Conservation (phyloP, 1,140 invertebrate genomes). For the Drosophila miranda region DNA sequence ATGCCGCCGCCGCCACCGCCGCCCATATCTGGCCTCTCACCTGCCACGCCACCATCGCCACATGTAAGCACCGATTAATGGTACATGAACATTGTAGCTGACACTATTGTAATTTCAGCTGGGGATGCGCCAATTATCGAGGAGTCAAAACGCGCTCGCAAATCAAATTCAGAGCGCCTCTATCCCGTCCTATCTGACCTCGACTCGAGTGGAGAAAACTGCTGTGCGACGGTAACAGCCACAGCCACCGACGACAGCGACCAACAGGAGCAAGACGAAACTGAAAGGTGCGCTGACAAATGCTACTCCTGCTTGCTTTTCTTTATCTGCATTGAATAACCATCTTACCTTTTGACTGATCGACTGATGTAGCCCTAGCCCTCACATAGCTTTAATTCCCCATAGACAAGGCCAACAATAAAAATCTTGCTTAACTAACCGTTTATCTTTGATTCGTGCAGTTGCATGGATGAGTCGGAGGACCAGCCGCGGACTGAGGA, state of each 20-base stretch:
- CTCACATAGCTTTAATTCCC: conserved; percentile 58
- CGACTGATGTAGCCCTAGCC: conserved; percentile 36
- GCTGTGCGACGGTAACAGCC: conserved; percentile 81
- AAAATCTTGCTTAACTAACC: conserved; percentile 58
- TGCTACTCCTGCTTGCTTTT: conserved; percentile 83
- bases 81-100: background rate
- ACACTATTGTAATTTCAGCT: conserved; percentile 43
- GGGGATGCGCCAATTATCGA: conserved; percentile 57
- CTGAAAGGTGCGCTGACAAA: conserved; percentile 83
- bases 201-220: conserved; percentile 84
- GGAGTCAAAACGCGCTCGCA: conserved; percentile 73
- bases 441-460: conserved; percentile 68
- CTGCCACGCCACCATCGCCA: conserved; percentile 39
- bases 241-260: conserved; percentile 63
- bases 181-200: conserved; percentile 90
- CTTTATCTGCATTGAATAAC: conserved; percentile 83
- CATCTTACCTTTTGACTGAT: conserved; percentile 5
- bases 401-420: conserved; percentile 61
- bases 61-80: conserved; percentile 55
- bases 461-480: conserved; percentile 77
- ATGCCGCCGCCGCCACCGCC: conserved; percentile 76
- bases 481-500: conserved; percentile 75
- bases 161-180: conserved; percentile 83
- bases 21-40: conserved; percentile 34
- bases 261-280: conserved; percentile 66